A percentile compares a stretch with the other conserved stretches of the same genome.
Conservation (phyloP, 2,797 vertebrate genomes). For the Paramormyrops hopkinsi region DNA sequence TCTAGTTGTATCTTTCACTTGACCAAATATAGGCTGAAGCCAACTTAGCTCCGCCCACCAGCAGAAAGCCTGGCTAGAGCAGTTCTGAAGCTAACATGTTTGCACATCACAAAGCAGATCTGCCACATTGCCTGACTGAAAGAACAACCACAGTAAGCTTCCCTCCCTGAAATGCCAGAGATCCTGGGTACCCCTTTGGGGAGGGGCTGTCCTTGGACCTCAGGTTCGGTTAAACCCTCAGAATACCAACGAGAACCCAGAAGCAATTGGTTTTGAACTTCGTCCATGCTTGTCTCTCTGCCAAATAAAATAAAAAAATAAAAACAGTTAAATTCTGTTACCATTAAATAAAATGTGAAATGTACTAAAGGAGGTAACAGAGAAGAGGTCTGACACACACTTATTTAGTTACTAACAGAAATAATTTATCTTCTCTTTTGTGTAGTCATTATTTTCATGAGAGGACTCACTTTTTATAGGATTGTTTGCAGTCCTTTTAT, state of each 20-base stretch:
- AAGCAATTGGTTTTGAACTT: conserved; percentile 10
- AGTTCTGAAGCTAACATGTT: neutral
- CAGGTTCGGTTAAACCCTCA: neutral
- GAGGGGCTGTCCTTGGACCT: neutral
- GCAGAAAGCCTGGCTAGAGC: neutral
- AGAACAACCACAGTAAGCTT: neutral
- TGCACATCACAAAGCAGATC: neutral
- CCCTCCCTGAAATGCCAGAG: conserved; percentile 11
- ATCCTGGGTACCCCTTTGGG: neutral
- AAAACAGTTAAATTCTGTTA: conserved; percentile 13
- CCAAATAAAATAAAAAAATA: conserved; percentile 21
- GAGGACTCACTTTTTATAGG: conserved; percentile 18
- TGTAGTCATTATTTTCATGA: neutral
- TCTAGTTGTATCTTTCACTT: neutral
- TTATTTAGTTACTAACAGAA: neutral
- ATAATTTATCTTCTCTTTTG: neutral
- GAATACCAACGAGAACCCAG: conserved; percentile 11
- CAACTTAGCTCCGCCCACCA: neutral
- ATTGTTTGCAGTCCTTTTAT: conserved; percentile 34
- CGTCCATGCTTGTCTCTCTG: conserved; percentile 12
- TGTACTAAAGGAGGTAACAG: conserved; percentile 6
- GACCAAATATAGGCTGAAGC: neutral
- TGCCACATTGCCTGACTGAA: neutral
- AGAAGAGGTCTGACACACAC: neutral
- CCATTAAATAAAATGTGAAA: neutral